Base-by-base conservation (phyloP, 2,113 vertebrate species). In the Hippocampus guttulatus region DNA sequence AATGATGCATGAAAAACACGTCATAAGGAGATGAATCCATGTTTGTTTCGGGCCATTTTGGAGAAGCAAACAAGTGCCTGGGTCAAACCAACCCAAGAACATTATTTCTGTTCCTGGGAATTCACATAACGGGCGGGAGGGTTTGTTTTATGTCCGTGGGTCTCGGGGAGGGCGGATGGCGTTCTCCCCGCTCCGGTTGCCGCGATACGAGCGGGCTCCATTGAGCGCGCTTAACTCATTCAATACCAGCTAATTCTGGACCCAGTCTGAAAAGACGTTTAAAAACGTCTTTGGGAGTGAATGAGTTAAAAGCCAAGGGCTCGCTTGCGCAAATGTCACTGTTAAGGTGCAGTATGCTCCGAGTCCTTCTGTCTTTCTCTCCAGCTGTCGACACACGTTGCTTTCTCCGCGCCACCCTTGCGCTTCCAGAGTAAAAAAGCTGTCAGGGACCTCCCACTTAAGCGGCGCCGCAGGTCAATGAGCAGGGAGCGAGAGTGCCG, bases 381-480 rank as follows among this genome's bases (percentile, higher is more conserved):
- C 64, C 74, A 67, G 72, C 51, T 43, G 23, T 9, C 43, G 41
- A 30, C 5, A 11, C 64, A 73, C 60, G 64, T 67, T 30, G 69
- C 72, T 76, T 71, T 41, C 63, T 49, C 72, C 45, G 66, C 16
- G 49, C 38, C 20, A 38, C 49, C 38, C 52, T 52, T 69, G 79
- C 55, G 38, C 68, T 49, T 62, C 12, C 75, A 75, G 76, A 1
- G 30, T 80, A 75, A 72, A 67, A 70, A 81, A 78, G 69, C 78
- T 84, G 84, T 77, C 77, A 81, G 67, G 85, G 84, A 88, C 85
- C 85, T 88, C 87, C 80, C 88, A 81, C 81, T 81, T 54, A 63
- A 40, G 25, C 74, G 72, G 74, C 51, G 67, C 68, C 75, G 15
- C 1, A 55, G 77, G 77, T 75, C 64, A 55, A 71, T 11, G 75